Conservation (phyloP, 37 sponge, comb jelly and placozoan species). For the Beroe forskalii region DNA sequence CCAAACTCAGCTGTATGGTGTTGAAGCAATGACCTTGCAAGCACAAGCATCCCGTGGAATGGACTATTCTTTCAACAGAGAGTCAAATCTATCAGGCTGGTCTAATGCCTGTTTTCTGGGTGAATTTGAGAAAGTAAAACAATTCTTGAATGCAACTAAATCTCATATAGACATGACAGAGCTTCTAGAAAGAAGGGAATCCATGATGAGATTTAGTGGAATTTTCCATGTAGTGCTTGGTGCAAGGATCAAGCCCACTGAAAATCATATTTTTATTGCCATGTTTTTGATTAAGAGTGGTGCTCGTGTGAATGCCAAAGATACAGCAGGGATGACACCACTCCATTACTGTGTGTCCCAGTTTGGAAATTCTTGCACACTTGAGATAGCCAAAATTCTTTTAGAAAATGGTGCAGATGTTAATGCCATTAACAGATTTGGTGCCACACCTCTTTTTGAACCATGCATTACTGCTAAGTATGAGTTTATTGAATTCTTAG, state of each 20-base stretch:
- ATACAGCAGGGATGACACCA: conserved; percentile 12
- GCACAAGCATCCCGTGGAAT: conserved; percentile 19
- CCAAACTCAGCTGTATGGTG: conserved; percentile 17
- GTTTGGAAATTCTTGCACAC: conserved; percentile 41
- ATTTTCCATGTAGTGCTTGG: conserved; percentile 25
- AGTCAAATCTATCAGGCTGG: conserved; percentile 20
- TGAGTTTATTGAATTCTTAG: conserved; percentile 33
- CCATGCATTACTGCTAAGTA: conserved; percentile 47
- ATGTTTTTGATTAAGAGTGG: conserved; percentile 34
- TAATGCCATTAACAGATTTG: conserved; percentile 44
- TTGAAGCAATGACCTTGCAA: conserved; percentile 50
- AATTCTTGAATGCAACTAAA: not conserved
- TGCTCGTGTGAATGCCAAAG: not conserved
- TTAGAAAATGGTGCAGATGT: conserved; percentile 28
- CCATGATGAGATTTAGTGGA: conserved; percentile 26
- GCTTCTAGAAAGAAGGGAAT: conserved; percentile 37
- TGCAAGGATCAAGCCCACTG: not conserved
- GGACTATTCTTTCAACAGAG: not conserved
- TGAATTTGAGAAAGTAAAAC: not conserved
- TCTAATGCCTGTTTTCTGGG: conserved; percentile 27
- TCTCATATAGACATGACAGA: not conserved
- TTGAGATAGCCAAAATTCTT: conserved; percentile 29
- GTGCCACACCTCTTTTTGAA: conserved; percentile 59
- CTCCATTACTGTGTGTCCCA: conserved; percentile 34
- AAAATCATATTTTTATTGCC: conserved; percentile 26